Evolutionary conservation across 2,888 invertebrate species (phyloP), one percentile per base, ranked within the genome.

Genomic region (Heliconius sara): DNA sequence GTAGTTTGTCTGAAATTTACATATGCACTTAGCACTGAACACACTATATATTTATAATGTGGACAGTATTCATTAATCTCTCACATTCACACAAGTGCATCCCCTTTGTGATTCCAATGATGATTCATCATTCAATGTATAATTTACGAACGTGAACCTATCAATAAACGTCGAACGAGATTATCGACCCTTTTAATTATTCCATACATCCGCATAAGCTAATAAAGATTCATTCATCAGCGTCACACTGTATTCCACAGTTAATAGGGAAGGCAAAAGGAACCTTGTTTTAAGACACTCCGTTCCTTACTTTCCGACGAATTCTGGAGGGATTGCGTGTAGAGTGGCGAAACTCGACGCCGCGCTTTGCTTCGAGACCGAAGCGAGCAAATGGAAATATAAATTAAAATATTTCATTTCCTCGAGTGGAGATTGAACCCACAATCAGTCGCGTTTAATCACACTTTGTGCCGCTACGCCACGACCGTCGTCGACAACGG

Each of bases 121-220:
- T 83, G 82, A 84, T 84, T 85, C 82, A 85, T 85, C 84, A 84
- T 83, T 83, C 79, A 79, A 80, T 80, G 78, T 81, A 80, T 80
- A 80, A 71, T 79, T 79, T 67, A 70, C 76, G 57, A 52, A 60
- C 68, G 57, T 47, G 76, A 67, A 30, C 73, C 57, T 76, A 68
- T 76, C 78, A 76, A 77, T 72, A 52, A n/a, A 57, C 34, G 52
- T 57, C 34, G 52, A 39, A 66, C 19, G 65, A 34, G 75, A 75
- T 75, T 43, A 75, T 27, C 25, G 47, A 47, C 22, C 27, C 25
- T 43, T 66, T 75, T 75, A 66, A 47, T 75, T 27, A 65, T 75
- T 66, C 27, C 65, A 65, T 65, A 75, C 74, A 63, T 63, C 43
- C 39, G 27, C 27, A 74, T 60, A 34, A n/a, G 34, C 39, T 74